phyloP scores from a whole-genome alignment of 2,888 invertebrate genomes.

The Eurois occulta region DNA sequence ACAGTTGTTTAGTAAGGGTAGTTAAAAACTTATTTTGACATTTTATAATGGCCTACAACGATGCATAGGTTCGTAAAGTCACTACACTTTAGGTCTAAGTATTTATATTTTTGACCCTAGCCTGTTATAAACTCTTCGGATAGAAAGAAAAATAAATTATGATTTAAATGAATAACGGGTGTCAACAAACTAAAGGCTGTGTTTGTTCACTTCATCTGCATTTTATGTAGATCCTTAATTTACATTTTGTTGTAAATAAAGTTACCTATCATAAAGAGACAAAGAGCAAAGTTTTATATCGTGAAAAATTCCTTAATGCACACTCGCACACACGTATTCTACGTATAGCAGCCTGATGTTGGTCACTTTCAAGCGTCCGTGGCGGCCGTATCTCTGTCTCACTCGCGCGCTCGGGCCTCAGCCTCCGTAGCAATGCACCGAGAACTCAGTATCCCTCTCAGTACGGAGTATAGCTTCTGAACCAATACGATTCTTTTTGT shows the following conservation, averaged over 20 bases:
- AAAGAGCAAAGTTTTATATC: constrained; percentile 60
- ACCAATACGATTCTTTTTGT: constrained; percentile 76
- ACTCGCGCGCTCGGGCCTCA: constrained; percentile 74
- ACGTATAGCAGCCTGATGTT: constrained; percentile 67
- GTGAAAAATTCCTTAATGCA: constrained; percentile 71
- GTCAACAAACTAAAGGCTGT: constrained; percentile 1
- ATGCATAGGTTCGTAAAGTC: neutral
- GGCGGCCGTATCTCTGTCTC: constrained; percentile 71
- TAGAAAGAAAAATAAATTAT: neutral
- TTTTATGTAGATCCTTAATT: constrained; percentile 2
- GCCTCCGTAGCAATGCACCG: constrained; percentile 75
- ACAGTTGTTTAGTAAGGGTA: constrained; percentile 39
- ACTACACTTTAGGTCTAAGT: neutral
- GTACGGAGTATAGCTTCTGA: constrained; percentile 78
- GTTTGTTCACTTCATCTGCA: constrained; percentile 6
- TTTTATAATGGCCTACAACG: neutral
- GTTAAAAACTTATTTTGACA: neutral
- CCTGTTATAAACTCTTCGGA: neutral
- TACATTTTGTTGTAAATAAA: constrained; percentile 23
- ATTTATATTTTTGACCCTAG: neutral
- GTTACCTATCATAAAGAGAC: constrained; percentile 43
- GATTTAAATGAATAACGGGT: neutral
- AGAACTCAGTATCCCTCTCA: constrained; percentile 69
- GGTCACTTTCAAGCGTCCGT: constrained; percentile 73
- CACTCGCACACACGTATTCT: constrained; percentile 61